phyloP scores from a whole-genome alignment of 2,113 vertebrate species.

The Chrysemys picta region DNA sequence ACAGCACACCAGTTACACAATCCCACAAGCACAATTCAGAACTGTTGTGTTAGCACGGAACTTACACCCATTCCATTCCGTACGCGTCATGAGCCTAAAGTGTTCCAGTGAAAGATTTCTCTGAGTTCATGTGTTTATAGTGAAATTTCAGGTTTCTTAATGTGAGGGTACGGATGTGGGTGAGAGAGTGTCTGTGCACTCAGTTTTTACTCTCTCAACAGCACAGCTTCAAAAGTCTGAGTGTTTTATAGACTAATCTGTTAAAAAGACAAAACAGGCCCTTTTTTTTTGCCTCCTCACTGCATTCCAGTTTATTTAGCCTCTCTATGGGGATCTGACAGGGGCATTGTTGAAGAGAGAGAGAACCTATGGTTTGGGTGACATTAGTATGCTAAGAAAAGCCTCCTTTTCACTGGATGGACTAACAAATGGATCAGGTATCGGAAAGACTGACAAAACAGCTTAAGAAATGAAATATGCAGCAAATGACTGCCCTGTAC shows the following conservation, averaged over 20 bases:
- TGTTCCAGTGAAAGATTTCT: not conserved
- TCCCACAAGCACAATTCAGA: not conserved
- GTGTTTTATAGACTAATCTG: slow-evolving; percentile 9
- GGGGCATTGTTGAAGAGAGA: slow-evolving; percentile 13
- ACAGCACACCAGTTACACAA: not conserved
- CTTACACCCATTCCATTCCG: not conserved
- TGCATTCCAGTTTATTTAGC: slow-evolving; percentile 8
- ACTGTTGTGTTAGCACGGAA: not conserved
- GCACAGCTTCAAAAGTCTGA: not conserved
- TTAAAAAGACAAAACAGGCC: not conserved
- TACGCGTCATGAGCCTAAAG: not conserved
- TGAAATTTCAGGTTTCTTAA: not conserved
- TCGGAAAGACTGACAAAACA: slow-evolving; percentile 2
- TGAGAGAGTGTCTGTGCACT: not conserved
- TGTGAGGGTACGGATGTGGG: not conserved
- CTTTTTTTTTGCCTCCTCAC: not conserved
- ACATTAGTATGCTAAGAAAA: slow-evolving; percentile 21
- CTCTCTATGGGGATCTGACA: not conserved
- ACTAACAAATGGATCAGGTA: slow-evolving; percentile 17
- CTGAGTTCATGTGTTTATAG: not conserved
- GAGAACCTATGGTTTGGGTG: not conserved
- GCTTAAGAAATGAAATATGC: not conserved
- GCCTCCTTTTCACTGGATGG: slow-evolving; percentile 19
- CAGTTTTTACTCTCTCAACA: not conserved
- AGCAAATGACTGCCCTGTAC: not conserved